These are phyloP conservation scores for Melieria crassipennis DNA, from an alignment of 2,888 invertebrate species.

Conservation along the genomic window DNA sequence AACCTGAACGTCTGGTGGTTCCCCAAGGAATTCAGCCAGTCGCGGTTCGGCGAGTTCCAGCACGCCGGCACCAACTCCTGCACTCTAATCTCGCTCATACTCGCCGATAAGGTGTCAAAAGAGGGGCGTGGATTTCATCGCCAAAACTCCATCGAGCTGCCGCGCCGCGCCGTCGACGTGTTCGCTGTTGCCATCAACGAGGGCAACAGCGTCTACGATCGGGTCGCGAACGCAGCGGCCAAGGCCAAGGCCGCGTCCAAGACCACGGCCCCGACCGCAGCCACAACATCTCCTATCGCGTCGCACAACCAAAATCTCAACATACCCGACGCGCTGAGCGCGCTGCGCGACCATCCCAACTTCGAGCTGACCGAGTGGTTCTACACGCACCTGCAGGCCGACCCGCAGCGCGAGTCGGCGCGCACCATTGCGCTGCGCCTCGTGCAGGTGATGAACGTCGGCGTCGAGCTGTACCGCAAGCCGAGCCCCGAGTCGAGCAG, in stretches of 20 bases:
- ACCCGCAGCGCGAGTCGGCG: conserved; percentile 49
- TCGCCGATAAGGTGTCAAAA: conserved; percentile 67
- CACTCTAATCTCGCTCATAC: conserved; percentile 71
- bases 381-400: conserved; percentile 58
- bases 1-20: conserved; percentile 69
- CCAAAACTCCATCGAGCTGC: conserved; percentile 40
- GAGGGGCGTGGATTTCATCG: conserved; percentile 48
- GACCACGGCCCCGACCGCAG: conserved; percentile 16
- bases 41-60: conserved; percentile 68
- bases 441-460: conserved; percentile 53
- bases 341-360: conserved; percentile 59
- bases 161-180: conserved; percentile 65
- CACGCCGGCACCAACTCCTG: conserved; percentile 71
- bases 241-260: conserved; percentile 12
- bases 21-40: conserved; percentile 70
- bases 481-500: conserved; percentile 28
- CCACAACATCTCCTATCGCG: conserved; percentile 55
- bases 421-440: conserved; percentile 53
- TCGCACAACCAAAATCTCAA: conserved; percentile 67
- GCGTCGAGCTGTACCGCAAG: conserved; percentile 52
- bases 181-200: conserved; percentile 70
- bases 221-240: conserved; percentile 46
- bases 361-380: conserved; percentile 60
- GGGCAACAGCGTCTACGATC: conserved; percentile 70
- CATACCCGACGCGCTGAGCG: conserved; percentile 68